Percentiles rank a stretch among this genome's conserved stretches.
These are phyloP conservation scores for Sphinx pinastri DNA, from an alignment of 2,888 invertebrate genomes.

Conservation along the genomic window DNA sequence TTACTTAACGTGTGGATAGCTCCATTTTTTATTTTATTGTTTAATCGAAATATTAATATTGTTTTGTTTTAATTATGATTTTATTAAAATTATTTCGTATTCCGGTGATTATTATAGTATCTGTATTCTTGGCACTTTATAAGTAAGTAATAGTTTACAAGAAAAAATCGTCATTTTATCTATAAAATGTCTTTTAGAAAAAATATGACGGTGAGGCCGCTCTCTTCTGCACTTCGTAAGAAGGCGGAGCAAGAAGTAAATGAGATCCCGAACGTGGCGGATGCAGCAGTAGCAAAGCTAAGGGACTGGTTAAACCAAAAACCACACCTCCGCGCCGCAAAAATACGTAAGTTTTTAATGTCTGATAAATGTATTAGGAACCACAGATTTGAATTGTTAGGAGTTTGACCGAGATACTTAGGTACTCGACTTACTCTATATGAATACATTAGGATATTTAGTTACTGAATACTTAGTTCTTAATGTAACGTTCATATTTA, in stretches of 20 bases:
- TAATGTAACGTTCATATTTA: too few relatives aligned
- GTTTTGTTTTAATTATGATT: too few relatives aligned
- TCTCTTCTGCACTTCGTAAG: constrained; percentile 63
- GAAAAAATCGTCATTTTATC: too few relatives aligned
- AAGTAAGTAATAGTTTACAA: too few relatives aligned
- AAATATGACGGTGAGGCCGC: constrained; percentile 61
- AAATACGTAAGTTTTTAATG: constrained; percentile 63
- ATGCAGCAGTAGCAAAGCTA: constrained; percentile 65
- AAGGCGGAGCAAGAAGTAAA: constrained; percentile 76
- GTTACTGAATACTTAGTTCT: neutral
- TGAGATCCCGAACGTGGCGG: constrained; percentile 68
- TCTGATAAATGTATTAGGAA: neutral
- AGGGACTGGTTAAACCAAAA: constrained; percentile 80
- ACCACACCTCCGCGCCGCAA: constrained; percentile 70
- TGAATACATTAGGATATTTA: neutral
- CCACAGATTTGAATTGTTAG: neutral
- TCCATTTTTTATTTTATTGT: too few relatives aligned
- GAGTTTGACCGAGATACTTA: neutral
- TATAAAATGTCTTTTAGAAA: neutral
- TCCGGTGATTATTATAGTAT: too few relatives aligned
- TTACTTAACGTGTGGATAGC: too few relatives aligned
- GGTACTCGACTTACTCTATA: too few relatives aligned
- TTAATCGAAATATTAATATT: too few relatives aligned
- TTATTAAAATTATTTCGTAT: too few relatives aligned
- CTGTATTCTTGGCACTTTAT: too few relatives aligned